A percentile compares a stretch with the other conserved stretches of the same genome.
Conservation (phyloP, 2,888 invertebrate species). For the Pristionchus arcanus region DNA sequence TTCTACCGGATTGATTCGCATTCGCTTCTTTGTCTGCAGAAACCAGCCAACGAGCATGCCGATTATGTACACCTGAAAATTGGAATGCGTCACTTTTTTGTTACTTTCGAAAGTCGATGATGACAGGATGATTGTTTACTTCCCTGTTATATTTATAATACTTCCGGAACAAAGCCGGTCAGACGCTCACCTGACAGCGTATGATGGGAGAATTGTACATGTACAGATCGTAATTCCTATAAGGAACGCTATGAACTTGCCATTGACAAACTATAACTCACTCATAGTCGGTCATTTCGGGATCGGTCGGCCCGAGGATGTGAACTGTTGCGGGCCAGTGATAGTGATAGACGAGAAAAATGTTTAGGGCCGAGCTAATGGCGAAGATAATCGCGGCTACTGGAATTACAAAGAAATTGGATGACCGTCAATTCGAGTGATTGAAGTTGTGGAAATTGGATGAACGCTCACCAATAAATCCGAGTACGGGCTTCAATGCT, state of each 20-base stretch:
- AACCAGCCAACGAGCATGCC: slow-evolving; percentile 58
- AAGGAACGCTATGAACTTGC: neutral
- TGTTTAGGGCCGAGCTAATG: slow-evolving; percentile 49
- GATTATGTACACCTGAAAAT: slow-evolving; percentile 55
- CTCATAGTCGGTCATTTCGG: neutral
- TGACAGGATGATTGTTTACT: neutral
- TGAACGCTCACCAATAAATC: neutral
- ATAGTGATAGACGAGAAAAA: slow-evolving; percentile 50
- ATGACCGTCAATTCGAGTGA: neutral
- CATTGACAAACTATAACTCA: neutral
- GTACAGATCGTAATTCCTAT: slow-evolving; percentile 27
- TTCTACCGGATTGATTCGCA: slow-evolving; percentile 55
- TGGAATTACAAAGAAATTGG: neutral
- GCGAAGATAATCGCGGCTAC: slow-evolving; percentile 49
- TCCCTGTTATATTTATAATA: neutral
- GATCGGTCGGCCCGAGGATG: neutral
- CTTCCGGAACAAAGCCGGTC: too few species aligned
- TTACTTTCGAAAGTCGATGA: neutral
- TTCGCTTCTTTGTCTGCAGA: slow-evolving; percentile 51
- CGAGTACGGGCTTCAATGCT: slow-evolving; percentile 54
- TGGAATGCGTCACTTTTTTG: neutral
- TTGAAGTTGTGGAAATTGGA: neutral
- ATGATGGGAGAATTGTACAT: slow-evolving; percentile 57
- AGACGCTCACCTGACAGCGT: slow-evolving; percentile 53
- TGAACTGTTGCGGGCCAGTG: slow-evolving; percentile 19